Base-by-base conservation (phyloP, 2,888 invertebrate genomes). In the Drosophila koepferae region DNA sequence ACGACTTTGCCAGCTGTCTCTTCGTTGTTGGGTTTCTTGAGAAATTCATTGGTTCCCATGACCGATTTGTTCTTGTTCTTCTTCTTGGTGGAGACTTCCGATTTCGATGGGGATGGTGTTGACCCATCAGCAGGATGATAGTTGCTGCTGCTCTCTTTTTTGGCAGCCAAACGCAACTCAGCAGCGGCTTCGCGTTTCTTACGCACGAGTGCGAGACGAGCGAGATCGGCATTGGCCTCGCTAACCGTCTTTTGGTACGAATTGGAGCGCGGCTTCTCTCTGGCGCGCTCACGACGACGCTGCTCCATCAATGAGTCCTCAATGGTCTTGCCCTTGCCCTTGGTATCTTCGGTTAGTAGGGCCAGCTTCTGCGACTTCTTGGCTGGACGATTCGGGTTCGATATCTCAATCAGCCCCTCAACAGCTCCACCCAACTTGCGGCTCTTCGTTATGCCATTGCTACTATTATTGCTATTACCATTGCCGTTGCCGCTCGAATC, bases 121-220 rank as follows among this genome's bases (percentile, higher is more conserved):
- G 64, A 16, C 2, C 1, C 16, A 6, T 58, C 23, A 0, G 7
- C 5, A 0, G 31, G 5, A 6, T 18, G 31, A 31, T 28, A 28
- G 12, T 36, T 16, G 31, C 23, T 38, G 6, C 31, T 63, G 5
- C 36, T 60, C 14, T 65, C 67, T 28, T 28, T 48, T 16, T 79
- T 77, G 23, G 71, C 69, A 28, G 81, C 79, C 67, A 80, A 44
- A 10, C 82, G 77, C 1, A 49, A 48, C 31, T 82, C 41, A 41
- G 82, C 82, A 0, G 82, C 82, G 0, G 65, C 82, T 48, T 84
- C 76, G 0, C 83, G 70, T 8, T 81, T 60, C 54, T 72, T 63
- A 31, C 83, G 81, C 0, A 83, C 76, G 0, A 81, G 3, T 0
- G 69, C 73, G 14, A 82, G 41, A 1, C 81, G 76, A 2, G 81